Percentiles rank a stretch among this genome's conserved stretches.
These are phyloP conservation scores for Tenualosa ilisha DNA, from an alignment of 2,797 vertebrate genomes.

Conservation along the genomic window DNA sequence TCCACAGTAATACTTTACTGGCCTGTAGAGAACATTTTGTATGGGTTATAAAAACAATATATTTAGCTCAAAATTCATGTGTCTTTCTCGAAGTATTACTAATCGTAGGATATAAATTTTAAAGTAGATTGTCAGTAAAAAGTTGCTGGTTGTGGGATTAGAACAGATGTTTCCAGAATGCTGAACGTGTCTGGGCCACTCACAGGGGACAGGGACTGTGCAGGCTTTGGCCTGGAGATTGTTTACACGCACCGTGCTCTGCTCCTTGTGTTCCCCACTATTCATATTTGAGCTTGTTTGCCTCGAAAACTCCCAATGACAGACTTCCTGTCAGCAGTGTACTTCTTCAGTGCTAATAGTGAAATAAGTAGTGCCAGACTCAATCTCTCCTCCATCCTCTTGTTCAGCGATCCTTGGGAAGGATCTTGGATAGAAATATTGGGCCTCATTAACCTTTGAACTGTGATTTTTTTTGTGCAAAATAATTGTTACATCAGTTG, in stretches of 20 bases:
- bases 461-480: too few relatives aligned
- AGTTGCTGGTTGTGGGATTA: conserved; percentile 44
- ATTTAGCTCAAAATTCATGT: neutral
- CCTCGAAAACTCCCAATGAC: neutral
- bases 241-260: neutral
- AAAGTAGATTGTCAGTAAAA: conserved; percentile 43
- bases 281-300: conserved; percentile 17
- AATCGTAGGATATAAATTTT: conserved; percentile 39
- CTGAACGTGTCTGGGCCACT: conserved; percentile 32
- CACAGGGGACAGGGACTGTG: conserved; percentile 4
- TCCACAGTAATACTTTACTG: neutral
- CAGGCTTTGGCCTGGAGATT: conserved; percentile 33
- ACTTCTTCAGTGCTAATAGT: neutral
- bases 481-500: too few relatives aligned
- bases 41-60: neutral
- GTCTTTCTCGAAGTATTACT: neutral
- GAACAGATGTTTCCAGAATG: conserved; percentile 56
- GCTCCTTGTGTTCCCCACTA: neutral
- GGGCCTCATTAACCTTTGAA: too few relatives aligned
- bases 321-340: neutral
- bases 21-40: neutral
- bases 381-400: neutral
- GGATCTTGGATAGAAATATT: neutral
- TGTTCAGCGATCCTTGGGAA: neutral
- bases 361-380: neutral